Evolutionary conservation across 2,797 vertebrate species (phyloP), one percentile per base, ranked within the genome.

Genomic region (Crenuchus spilurus): DNA sequence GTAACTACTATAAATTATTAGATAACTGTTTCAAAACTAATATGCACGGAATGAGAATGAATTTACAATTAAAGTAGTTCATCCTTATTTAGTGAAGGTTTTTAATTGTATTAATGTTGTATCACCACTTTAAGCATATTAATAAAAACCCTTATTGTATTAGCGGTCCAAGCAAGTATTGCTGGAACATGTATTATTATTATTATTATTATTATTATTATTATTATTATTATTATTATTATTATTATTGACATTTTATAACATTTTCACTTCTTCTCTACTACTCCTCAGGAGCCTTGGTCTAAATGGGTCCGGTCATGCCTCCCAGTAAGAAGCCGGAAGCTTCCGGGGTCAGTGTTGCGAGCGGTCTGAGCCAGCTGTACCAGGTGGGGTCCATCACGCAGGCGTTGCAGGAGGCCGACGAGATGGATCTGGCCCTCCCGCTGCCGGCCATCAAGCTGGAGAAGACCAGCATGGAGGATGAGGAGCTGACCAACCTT

Each of bases 251-350:
- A n/a, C n/a, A n/a, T n/a, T n/a, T n/a, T n/a, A n/a, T n/a, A n/a
- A n/a, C n/a, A n/a, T n/a, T n/a, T n/a, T n/a, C n/a, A n/a, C n/a
- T n/a, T n/a, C n/a, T n/a, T n/a, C n/a, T n/a, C n/a, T n/a, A n/a
- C n/a, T n/a, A n/a, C n/a, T n/a, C n/a, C n/a, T n/a, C 76, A 94
- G 94, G 92, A 92, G 87, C 82, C 83, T 88, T 89, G 88, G 89
- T 91, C 89, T 94, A 93, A 92, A 96, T 96, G 95, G 95, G 94
- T 94, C 95, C 95, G 88, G 94, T 95, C 90, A 95, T 96, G 94
- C 95, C 94, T 90, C 95, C 95, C 87, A 95, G 93, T 88, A 95
- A 95, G 93, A 96, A 96, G 92, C 92, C 93, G 72, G 94, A 95
- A 88, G 91, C 91, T 85, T 93, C 94, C 82, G 94, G 94, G 86